Percentiles rank a stretch among this genome's conserved stretches.
These are phyloP conservation scores for Acronicta aceris DNA, from an alignment of 2,888 invertebrate species.

Conservation along the genomic window DNA sequence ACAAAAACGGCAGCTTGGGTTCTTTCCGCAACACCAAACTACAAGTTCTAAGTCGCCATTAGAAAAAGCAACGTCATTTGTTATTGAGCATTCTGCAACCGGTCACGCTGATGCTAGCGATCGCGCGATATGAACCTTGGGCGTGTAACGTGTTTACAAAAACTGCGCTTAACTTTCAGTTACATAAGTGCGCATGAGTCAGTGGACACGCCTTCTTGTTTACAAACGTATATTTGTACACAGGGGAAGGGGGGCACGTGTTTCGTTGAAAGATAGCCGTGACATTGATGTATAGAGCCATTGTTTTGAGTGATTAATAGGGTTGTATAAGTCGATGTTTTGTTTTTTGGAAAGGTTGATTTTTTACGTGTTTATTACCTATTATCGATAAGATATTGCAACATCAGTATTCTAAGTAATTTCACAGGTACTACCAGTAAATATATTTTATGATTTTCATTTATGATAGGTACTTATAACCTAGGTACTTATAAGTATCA, in stretches of 20 bases:
- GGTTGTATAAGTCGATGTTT: background rate
- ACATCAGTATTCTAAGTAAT: background rate
- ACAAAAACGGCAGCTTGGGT: background rate
- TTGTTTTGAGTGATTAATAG: constrained; percentile 25
- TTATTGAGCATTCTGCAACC: constrained; percentile 34
- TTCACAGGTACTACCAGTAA: background rate
- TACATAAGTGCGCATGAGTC: constrained; percentile 52
- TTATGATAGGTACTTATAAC: too few relatives aligned
- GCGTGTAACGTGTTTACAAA: constrained; percentile 54
- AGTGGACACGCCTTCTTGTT: constrained; percentile 49
- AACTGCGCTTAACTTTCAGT: constrained; percentile 41
- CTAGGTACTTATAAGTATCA: too few relatives aligned
- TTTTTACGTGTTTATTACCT: background rate
- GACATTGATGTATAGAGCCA: constrained; percentile 39
- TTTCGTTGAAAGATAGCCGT: constrained; percentile 14
- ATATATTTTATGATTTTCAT: too few relatives aligned
- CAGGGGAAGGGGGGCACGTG: constrained; percentile 20
- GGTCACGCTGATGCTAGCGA: constrained; percentile 21
- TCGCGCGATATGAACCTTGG: constrained; percentile 54
- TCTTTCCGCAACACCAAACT: background rate
- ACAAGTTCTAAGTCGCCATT: constrained; percentile 16
- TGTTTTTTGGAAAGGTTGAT: background rate
- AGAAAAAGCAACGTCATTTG: constrained; percentile 39
- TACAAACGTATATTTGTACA: constrained; percentile 24
- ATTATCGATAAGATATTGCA: background rate